Evolutionary conservation across 2,113 vertebrate genomes (phyloP).

Genomic region (Hippocampus zosterae): DNA sequence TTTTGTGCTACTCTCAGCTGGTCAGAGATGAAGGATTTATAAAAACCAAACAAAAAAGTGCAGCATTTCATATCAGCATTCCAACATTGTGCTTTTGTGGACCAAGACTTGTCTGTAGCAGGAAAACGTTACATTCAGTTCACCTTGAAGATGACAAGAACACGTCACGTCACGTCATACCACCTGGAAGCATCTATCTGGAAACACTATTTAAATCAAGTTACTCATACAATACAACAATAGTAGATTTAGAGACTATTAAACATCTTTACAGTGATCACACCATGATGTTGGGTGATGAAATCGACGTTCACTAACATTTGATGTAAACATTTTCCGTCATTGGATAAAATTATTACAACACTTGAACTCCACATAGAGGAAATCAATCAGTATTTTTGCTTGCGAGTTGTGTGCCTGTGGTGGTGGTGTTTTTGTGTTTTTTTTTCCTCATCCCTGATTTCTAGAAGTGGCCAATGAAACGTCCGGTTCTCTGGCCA

Average conservation of each 20-base stretch:
- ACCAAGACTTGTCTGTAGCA: slow-evolving; percentile 29
- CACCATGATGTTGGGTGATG: slow-evolving; percentile 32
- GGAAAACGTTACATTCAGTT: slow-evolving; percentile 62
- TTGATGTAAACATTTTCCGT: slow-evolving; percentile 26
- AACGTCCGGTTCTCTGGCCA: not conserved
- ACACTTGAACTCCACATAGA: slow-evolving; percentile 1
- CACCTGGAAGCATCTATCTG: slow-evolving; percentile 27
- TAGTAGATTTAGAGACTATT: slow-evolving; percentile 45
- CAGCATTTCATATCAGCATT: slow-evolving; percentile 36
- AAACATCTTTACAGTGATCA: slow-evolving; percentile 55
- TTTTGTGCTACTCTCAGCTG: slow-evolving; percentile 1
- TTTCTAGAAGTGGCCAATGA: slow-evolving; percentile 21
- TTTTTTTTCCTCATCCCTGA: slow-evolving; percentile 22
- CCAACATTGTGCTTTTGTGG: slow-evolving; percentile 53
- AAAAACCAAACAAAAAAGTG: slow-evolving; percentile 17
- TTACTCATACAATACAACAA: slow-evolving; percentile 47
- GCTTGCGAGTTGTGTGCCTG: slow-evolving; percentile 9
- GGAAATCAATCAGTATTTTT: not conserved
- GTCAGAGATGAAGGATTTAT: not conserved
- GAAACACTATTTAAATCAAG: slow-evolving; percentile 45
- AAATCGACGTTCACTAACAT: slow-evolving; percentile 39
- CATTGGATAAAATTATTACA: slow-evolving; percentile 16
- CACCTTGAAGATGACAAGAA: slow-evolving; percentile 48
- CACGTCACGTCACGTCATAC: slow-evolving; percentile 39
- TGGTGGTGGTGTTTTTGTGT: slow-evolving; percentile 1